phyloP scores from a whole-genome alignment of 1,140 invertebrate genomes.

The Drosophila oshimai region DNA sequence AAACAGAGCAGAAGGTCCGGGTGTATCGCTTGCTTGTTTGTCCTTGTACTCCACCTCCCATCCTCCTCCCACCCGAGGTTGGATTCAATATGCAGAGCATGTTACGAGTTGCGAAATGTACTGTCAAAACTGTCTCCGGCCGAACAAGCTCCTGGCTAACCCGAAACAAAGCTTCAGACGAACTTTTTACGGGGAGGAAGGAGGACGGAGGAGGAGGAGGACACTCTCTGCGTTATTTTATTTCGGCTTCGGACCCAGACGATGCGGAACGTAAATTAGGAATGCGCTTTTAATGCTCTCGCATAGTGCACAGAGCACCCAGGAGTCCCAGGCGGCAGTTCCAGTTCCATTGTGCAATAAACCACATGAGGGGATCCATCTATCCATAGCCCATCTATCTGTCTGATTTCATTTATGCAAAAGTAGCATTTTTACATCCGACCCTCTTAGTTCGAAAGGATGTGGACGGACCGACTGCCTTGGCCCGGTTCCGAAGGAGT shows the following conservation, averaged over 20 bases:
- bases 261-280: conserved; percentile 25
- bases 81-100: conserved; percentile 62
- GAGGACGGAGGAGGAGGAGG: background rate
- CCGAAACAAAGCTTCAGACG: conserved; percentile 43
- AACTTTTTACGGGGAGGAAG: conserved; percentile 33
- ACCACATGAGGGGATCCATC: background rate
- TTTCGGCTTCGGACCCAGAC: conserved; percentile 16
- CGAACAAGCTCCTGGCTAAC: background rate
- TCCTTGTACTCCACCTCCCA: no score
- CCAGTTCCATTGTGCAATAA: conserved; percentile 2
- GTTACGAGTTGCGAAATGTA: conserved; percentile 47
- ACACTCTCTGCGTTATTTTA: conserved; percentile 30
- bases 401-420: conserved; percentile 67
- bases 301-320: background rate
- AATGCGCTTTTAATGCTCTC: conserved; percentile 50
- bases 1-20: background rate
- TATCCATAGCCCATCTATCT: conserved; percentile 40
- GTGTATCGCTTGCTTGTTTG: background rate
- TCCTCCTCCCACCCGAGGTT: no score
- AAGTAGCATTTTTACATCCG: conserved; percentile 55
- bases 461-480: background rate
- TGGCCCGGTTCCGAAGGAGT: background rate
- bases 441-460: background rate
- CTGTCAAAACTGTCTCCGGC: conserved; percentile 49
- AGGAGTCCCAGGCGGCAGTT: background rate